phyloP scores from a whole-genome alignment of 2,888 invertebrate genomes.

The Schrankia costaestrigalis region DNA sequence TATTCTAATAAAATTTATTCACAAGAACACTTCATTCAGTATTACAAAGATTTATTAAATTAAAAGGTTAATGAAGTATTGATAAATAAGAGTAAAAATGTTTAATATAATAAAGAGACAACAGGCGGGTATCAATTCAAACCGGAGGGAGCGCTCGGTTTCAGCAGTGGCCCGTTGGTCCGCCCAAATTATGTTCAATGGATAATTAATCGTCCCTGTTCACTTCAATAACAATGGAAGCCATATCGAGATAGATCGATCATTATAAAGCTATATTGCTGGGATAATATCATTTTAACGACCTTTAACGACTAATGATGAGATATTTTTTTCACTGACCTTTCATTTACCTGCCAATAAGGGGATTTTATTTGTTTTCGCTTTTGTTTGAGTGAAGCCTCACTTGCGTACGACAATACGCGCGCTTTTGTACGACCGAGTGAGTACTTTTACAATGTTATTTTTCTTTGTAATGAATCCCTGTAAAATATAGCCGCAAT shows the following conservation, averaged over 20 bases:
- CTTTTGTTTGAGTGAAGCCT: slow-evolving; percentile 16
- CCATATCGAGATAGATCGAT: slow-evolving; percentile 53
- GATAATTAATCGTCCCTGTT: slow-evolving; percentile 74
- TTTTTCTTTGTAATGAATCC: too few species aligned
- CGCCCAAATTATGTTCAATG: slow-evolving; percentile 79
- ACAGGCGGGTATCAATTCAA: slow-evolving; percentile 53
- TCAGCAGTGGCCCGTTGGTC: slow-evolving; percentile 53
- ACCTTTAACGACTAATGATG: slow-evolving; percentile 30
- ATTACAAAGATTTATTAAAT: not conserved
- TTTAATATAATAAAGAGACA: slow-evolving; percentile 38
- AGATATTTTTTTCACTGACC: slow-evolving; percentile 26
- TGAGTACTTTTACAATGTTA: too few species aligned
- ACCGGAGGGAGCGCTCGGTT: slow-evolving; percentile 51
- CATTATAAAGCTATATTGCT: slow-evolving; percentile 52
- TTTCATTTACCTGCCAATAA: slow-evolving; percentile 23
- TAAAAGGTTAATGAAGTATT: not conserved
- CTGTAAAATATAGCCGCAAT: too few species aligned
- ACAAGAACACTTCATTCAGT: not conserved
- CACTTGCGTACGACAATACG: slow-evolving; percentile 11
- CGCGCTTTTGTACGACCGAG: too few species aligned
- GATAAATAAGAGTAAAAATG: slow-evolving; percentile 15
- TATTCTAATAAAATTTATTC: not conserved
- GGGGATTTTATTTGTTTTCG: slow-evolving; percentile 21
- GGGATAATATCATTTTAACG: slow-evolving; percentile 34
- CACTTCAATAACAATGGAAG: slow-evolving; percentile 68